phyloP scores from a whole-genome alignment of 2,797 vertebrate species.

The Luscinia luscinia region DNA sequence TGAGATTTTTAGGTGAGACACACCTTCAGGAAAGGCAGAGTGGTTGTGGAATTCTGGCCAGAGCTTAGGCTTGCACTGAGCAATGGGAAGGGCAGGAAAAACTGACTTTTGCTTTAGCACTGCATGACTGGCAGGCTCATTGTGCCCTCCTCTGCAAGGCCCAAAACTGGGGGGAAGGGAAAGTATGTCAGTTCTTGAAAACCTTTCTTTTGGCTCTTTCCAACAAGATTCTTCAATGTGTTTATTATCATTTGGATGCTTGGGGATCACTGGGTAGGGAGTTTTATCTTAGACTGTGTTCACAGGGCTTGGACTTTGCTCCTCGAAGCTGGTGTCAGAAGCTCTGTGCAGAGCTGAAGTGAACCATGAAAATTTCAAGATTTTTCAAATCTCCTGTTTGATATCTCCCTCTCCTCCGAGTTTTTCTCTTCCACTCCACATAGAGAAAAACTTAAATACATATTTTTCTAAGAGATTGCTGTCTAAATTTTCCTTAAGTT shows the following conservation, averaged over 20 bases:
- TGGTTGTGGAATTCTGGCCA: not conserved
- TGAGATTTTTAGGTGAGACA: not conserved
- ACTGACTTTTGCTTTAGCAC: not conserved
- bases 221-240: not conserved
- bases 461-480: constrained; percentile 59
- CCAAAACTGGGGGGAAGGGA: not conserved
- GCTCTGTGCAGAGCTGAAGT: not conserved
- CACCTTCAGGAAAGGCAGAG: not conserved
- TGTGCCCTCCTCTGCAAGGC: not conserved
- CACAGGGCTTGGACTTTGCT: not conserved
- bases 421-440: not conserved
- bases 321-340: not conserved
- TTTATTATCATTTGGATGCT: constrained; percentile 28
- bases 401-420: not conserved
- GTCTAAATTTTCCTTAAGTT: constrained; percentile 67
- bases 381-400: not conserved
- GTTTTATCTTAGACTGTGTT: not conserved
- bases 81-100: not conserved
- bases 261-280: not conserved
- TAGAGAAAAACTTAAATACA: constrained; percentile 58
- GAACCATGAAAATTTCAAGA: not conserved
- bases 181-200: constrained; percentile 9
- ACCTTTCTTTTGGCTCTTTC: constrained; percentile 9
- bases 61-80: not conserved
- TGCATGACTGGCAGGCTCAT: not conserved